phyloP scores from a whole-genome alignment of 2,888 invertebrate species.

The Rhaphigaster nebulosa region DNA sequence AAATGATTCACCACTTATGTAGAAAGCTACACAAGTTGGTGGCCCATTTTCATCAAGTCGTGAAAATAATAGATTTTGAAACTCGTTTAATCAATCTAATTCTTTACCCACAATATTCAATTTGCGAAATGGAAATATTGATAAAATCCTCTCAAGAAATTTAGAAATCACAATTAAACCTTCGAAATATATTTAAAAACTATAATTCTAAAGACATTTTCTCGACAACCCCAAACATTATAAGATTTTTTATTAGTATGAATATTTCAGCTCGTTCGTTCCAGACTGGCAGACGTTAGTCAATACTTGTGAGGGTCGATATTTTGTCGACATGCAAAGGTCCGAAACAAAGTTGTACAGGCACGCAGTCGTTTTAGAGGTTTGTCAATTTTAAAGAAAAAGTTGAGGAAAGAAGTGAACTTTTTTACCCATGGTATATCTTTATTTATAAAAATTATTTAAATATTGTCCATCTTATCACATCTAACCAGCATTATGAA shows the following conservation, averaged over 20 bases:
- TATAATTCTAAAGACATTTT: not conserved
- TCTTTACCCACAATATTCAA: no score
- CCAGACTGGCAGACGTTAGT: slow-evolving; percentile 38
- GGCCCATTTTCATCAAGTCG: no score
- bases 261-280: not conserved
- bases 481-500: no score
- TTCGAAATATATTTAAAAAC: not conserved
- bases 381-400: not conserved
- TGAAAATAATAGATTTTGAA: no score
- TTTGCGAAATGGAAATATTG: no score
- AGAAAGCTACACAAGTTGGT: no score
- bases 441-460: not conserved
- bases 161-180: not conserved
- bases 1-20: no score
- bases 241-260: not conserved
- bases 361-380: not conserved
- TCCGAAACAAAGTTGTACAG: not conserved
- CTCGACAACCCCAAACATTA: not conserved
- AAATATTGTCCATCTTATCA: no score
- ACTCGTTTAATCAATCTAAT: no score
- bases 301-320: slow-evolving; percentile 52
- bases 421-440: not conserved
- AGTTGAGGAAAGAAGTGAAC: not conserved
- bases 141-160: not conserved
- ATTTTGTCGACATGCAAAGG: slow-evolving; percentile 54